These are phyloP conservation scores for Solenodon paradoxus DNA, from an alignment of 2,113 vertebrate species.

Conservation along the genomic window DNA sequence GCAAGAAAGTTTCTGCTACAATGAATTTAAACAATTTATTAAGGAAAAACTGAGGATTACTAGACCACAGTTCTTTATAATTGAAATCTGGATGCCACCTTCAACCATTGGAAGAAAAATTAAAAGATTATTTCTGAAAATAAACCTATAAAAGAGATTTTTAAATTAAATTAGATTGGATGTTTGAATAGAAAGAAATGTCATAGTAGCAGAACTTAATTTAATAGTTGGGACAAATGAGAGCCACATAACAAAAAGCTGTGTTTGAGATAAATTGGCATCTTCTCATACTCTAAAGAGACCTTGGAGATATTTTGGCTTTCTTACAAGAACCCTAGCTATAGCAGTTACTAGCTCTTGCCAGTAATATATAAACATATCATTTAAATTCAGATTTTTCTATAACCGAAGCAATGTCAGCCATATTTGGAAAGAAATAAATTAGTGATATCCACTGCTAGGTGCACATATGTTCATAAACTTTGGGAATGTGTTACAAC, in stretches of 20 bases:
- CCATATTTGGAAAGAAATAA: background rate
- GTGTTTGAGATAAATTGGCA: background rate
- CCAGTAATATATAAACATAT: background rate
- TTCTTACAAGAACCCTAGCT: background rate
- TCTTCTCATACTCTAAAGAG: background rate
- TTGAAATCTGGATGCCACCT: background rate
- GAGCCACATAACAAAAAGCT: background rate
- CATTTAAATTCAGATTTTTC: conserved; percentile 27
- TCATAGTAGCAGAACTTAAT: background rate
- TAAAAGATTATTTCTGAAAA: background rate
- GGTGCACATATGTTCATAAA: background rate
- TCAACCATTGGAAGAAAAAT: background rate
- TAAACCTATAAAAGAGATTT: background rate
- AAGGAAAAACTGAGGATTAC: background rate
- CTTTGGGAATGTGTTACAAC: background rate
- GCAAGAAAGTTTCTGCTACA: background rate
- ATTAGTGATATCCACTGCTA: background rate
- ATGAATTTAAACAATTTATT: background rate
- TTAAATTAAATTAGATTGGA: background rate
- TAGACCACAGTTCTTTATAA: background rate
- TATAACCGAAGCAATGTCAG: background rate
- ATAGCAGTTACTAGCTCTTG: background rate
- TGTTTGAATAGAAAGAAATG: background rate
- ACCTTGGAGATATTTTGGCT: background rate
- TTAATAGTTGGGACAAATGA: background rate